Evolutionary conservation across 2,888 invertebrate genomes (phyloP), one percentile per base, ranked within the genome.

Genomic region (Nomada fucata): DNA sequence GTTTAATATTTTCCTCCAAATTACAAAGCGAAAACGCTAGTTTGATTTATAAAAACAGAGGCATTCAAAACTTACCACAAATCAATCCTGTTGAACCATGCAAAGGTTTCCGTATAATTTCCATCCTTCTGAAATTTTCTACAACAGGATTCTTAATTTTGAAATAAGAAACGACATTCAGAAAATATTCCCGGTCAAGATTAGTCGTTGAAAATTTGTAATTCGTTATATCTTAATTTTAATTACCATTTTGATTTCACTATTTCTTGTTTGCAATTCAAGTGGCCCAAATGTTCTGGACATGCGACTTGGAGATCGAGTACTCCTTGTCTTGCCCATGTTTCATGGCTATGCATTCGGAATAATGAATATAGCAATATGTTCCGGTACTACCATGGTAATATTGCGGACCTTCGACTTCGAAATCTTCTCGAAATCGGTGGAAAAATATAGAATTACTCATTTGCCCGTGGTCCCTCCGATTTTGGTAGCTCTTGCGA

Each of bases 401-500:
- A 4, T 90, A 4, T 85, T 92, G 86, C 67, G 79, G 11, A 77
- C 83, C 18, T 93, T 92, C 76, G 81, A 91, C 0, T 84, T 88
- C 1, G 83, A 91, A 7, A 29, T 88, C 4, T 90, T 90, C 70
- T 77, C 93, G 9, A 72, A 80, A 11, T 61, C 86, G 1, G 83
- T 92, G 9, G 82, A 89, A 53, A 85, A 89, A n/a, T 88, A 92
- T 69, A 86, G 71, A 75, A 74, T 91, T 3, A 90, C 91, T 3
- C 80, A 87, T 60, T 7, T 93, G 75, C 82, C 89, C 1, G 0
- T 95, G 2, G 95, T 95, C 0, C 95, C 95, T 1, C 95, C 95
- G 0, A 91, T 95, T 57, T 90, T 95, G 52, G 90, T 94, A 44
- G 94, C 95, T 80, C 87, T 95, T 64, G 94, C 94, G 18, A 94